Base-by-base conservation (phyloP, 1,140 invertebrate genomes). In the Tribolium castaneum region DNA sequence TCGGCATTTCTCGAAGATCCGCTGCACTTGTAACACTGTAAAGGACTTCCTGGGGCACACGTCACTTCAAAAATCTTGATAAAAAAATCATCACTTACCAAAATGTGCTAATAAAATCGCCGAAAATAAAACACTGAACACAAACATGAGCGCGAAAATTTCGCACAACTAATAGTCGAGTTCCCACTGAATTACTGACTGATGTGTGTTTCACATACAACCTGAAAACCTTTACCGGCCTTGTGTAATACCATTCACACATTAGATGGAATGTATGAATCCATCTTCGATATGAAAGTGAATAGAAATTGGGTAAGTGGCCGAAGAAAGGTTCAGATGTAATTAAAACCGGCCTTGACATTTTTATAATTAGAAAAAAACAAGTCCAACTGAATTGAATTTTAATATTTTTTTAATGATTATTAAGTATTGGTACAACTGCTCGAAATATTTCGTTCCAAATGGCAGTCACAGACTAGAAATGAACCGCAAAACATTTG, bases 151-250 rank as follows among this genome's bases (percentile, higher is more conserved):
- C 1, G 12, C 16, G 59, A 66, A 66, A 66, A 45, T 62, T 30
- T 35, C 59, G 10, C 59, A 35, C 25, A 59, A 22, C 54, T 22
- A 66, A 45, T 66, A 45, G 59, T 12, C 59, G 14, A 66, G 2
- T 62, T 62, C 56, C 9, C 56, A 30, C 10, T 34, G 19, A 16
- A 16, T 54, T 54, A 30, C 56, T 30, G 56, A 62, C 19, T 72
- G 70, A 1, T 30, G 50, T 30, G 50, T 72, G 25, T 72, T 72
- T 72, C 12, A 51, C 50, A 72, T 45, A 9, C 30, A 73, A 73
- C 71, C 71, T 73, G 71, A 39, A 73, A 73, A 73, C 71, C 49
- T 73, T 73, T 73, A 73, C 25, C 50, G 71, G 49, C 71, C 71
- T 73, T 73, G 71, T 73, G 71, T 19, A 73, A 73, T 54, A 54